Evolutionary conservation across 2,888 invertebrate genomes (phyloP).

Genomic region (Seladonia tumulorum): DNA sequence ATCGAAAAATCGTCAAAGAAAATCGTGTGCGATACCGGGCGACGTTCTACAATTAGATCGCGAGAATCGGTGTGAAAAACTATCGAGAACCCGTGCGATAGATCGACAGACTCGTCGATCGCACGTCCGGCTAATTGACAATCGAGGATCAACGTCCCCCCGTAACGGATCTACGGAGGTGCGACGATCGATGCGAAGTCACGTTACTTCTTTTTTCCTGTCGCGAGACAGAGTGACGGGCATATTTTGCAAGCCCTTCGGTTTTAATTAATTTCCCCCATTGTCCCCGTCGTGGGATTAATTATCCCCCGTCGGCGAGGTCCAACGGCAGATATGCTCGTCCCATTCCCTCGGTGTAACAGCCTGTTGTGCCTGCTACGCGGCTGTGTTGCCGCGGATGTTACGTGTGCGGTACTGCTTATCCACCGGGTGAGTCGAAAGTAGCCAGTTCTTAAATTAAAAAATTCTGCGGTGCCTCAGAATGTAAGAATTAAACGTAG

Average conservation of each 20-base stretch:
- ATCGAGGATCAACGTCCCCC: neutral
- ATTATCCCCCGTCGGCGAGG: neutral
- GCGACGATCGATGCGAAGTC: neutral
- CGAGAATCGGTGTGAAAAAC: neutral
- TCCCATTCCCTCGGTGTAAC: neutral
- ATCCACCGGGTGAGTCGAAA: neutral
- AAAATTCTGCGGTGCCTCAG: neutral
- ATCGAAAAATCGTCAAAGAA: neutral
- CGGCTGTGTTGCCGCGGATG: neutral
- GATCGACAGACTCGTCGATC: neutral
- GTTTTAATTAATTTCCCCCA: constrained; percentile 26
- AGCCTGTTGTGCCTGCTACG: constrained; percentile 1
- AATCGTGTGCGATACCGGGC: neutral
- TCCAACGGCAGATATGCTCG: neutral
- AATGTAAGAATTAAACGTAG: neutral
- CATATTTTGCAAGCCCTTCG: neutral
- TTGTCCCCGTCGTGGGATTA: neutral
- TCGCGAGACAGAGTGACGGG: neutral
- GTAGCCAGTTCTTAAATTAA: neutral
- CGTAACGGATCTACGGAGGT: neutral
- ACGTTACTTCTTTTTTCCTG: neutral
- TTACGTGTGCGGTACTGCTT: constrained; percentile 1
- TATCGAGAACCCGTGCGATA: neutral
- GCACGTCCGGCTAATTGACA: neutral
- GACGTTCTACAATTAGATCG: neutral